Conservation (phyloP, 2,888 invertebrate genomes). For the Folsomia manolachei region DNA sequence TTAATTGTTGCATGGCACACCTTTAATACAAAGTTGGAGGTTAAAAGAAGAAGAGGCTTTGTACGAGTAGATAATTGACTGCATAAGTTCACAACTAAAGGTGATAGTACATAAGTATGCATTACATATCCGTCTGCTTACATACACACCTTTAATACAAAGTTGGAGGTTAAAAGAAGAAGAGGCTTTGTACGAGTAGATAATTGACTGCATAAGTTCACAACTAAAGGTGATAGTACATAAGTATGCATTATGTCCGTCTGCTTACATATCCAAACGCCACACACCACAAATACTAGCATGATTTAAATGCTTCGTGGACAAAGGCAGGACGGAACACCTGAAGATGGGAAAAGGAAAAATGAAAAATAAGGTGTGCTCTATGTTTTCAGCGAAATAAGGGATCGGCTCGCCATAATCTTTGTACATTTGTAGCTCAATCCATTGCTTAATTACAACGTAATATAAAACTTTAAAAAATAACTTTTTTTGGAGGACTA, state of each 20-base stretch:
- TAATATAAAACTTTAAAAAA: no score
- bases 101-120: not conserved
- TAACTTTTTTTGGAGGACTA: no score
- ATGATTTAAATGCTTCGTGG: not conserved
- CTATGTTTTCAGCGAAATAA: slow-evolving; percentile 9
- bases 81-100: not conserved
- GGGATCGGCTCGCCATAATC: slow-evolving; percentile 22
- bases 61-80: not conserved
- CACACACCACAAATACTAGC: not conserved
- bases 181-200: not conserved
- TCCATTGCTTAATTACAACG: no score
- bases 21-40: not conserved
- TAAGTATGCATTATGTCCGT: no score
- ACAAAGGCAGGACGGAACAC: not conserved
- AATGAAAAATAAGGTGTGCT: slow-evolving; percentile 31
- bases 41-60: not conserved
- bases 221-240: not conserved
- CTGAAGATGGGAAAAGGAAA: not conserved
- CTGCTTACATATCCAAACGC: no score
- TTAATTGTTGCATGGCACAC: not conserved
- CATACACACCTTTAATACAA: not conserved
- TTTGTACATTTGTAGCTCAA: not conserved
- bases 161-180: not conserved
- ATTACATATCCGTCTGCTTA: not conserved
- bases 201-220: not conserved